A percentile compares a stretch with the other conserved stretches of the same genome.
phyloP scores from a whole-genome alignment of 2,888 invertebrate genomes.

The Drepanosiphum platanoidis region DNA sequence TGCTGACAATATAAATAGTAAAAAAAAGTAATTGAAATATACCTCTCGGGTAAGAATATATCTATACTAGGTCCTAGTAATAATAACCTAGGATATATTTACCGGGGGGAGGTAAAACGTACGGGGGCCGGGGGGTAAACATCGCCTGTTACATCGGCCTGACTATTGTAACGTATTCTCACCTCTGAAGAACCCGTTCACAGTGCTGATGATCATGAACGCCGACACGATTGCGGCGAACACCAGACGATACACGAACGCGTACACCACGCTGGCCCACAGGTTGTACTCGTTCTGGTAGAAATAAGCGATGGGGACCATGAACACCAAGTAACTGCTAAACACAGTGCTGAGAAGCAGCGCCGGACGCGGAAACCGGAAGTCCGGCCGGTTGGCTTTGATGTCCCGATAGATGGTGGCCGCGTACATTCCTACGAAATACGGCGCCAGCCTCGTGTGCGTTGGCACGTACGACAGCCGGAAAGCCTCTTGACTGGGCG shows the following conservation, averaged over 20 bases:
- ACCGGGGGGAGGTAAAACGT: no score
- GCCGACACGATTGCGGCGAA: neutral
- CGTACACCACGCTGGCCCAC: conserved; percentile 6
- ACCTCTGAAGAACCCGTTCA: conserved; percentile 18
- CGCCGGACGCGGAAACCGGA: neutral
- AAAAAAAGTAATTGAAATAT: no score
- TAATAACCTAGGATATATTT: no score
- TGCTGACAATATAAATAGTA: no score
- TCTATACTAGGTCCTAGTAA: no score
- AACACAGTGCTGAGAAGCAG: neutral
- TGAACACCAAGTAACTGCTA: neutral
- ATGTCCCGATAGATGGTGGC: neutral
- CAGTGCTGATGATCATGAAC: neutral
- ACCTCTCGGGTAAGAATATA: no score
- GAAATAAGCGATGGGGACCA: conserved; percentile 8
- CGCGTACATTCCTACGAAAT: conserved; percentile 21
- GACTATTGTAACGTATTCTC: no score
- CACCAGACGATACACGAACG: conserved; percentile 1
- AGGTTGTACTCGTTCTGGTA: neutral
- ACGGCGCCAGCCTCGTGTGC: conserved; percentile 24
- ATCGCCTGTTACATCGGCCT: no score
- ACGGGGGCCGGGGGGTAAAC: no score
- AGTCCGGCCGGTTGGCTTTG: neutral
- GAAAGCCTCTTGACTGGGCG: neutral
- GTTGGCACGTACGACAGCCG: neutral